Percentiles rank a stretch among this genome's conserved stretches.
These are phyloP conservation scores for Anhinga anhinga DNA, from an alignment of 2,113 vertebrate species.

Conservation along the genomic window DNA sequence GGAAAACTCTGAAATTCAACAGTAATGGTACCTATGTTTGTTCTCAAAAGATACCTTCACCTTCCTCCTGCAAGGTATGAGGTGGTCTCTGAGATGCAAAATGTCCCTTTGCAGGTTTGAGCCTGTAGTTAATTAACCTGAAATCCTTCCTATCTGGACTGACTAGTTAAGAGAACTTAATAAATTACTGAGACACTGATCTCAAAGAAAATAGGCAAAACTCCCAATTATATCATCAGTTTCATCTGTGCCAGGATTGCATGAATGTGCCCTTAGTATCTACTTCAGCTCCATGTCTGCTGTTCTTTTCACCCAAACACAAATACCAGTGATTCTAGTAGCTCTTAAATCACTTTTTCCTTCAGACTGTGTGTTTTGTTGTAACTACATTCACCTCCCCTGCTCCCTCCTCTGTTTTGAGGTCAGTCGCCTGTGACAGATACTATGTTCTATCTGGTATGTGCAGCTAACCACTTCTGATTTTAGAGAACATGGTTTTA, in stretches of 20 bases:
- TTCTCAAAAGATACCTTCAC: neutral
- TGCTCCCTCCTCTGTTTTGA: conserved; percentile 12
- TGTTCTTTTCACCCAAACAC: neutral
- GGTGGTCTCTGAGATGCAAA: neutral
- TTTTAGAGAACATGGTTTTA: conserved; percentile 42
- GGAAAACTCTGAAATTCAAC: neutral
- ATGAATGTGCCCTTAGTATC: neutral
- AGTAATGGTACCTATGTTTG: neutral
- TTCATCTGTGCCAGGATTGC: neutral
- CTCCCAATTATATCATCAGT: neutral
- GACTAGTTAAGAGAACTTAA: neutral
- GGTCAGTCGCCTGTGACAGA: neutral
- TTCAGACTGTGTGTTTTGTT: neutral
- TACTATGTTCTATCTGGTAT: neutral
- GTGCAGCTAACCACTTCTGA: conserved; percentile 10
- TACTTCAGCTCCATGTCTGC: neutral
- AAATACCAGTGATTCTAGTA: neutral
- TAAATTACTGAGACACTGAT: neutral
- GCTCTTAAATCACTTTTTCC: conserved; percentile 2
- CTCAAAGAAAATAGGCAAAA: neutral
- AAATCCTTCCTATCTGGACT: neutral
- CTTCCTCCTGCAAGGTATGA: neutral
- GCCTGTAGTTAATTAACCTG: neutral
- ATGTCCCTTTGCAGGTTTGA: neutral
- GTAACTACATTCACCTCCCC: neutral